These are phyloP conservation scores for Drosophila subobscura DNA, from an alignment of 1,140 invertebrate species.

Conservation along the genomic window DNA sequence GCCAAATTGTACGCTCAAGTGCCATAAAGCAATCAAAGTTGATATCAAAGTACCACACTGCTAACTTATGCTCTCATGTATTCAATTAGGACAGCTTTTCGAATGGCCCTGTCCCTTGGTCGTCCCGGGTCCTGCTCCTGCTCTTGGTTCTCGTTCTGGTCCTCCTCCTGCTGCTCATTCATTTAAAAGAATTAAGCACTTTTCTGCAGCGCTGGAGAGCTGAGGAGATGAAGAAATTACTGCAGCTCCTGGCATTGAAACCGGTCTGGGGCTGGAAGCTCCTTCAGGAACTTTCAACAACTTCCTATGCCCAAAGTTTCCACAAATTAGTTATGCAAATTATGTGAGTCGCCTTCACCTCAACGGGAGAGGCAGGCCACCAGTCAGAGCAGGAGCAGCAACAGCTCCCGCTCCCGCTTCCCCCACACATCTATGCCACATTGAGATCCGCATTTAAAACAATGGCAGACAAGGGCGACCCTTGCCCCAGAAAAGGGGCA, in stretches of 20 bases:
- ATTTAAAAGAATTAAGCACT: slow-evolving; percentile 80
- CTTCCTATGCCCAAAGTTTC: slow-evolving; percentile 80
- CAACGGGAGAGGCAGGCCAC: slow-evolving; percentile 34
- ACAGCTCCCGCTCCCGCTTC: slow-evolving; percentile 1
- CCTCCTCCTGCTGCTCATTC: slow-evolving; percentile 35
- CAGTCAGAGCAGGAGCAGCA: slow-evolving; percentile 39
- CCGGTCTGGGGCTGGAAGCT: slow-evolving; percentile 35
- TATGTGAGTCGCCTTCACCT: slow-evolving; percentile 79
- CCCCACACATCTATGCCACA: slow-evolving; percentile 8
- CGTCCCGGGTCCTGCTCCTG: neutral
- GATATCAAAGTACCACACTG: slow-evolving; percentile 79
- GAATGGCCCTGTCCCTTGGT: slow-evolving; percentile 47
- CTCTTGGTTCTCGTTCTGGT: neutral
- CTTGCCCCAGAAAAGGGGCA: slow-evolving; percentile 30
- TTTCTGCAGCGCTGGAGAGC: slow-evolving; percentile 65
- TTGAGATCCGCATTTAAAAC: slow-evolving; percentile 74
- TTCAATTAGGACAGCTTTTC: slow-evolving; percentile 80
- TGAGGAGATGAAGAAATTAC: slow-evolving; percentile 65
- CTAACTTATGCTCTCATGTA: slow-evolving; percentile 81
- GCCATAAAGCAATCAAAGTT: slow-evolving; percentile 81
- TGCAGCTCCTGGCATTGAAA: slow-evolving; percentile 42
- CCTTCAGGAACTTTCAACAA: slow-evolving; percentile 77
- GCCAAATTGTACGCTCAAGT: slow-evolving; percentile 80
- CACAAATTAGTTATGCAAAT: slow-evolving; percentile 81
- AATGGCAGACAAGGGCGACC: slow-evolving; percentile 48